Base-by-base conservation (phyloP, 2,113 vertebrate genomes). In the Gavia stellata region DNA sequence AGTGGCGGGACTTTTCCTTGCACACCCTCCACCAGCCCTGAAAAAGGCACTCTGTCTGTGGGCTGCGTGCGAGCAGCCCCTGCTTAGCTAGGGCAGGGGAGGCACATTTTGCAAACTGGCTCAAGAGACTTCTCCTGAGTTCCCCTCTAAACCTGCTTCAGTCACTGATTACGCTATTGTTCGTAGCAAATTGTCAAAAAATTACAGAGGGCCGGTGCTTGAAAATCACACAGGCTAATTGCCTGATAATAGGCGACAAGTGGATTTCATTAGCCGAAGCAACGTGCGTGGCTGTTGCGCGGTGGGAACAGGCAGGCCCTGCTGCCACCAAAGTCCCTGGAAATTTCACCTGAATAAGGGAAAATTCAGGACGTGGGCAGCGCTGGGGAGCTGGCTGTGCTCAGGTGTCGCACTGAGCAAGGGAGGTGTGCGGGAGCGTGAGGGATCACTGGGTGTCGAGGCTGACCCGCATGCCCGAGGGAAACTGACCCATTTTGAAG, bases 271-370 rank as follows among this genome's bases (percentile, higher is more conserved):
- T 78, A 67, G 71, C n/a, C 13, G 0, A 62, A 71, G 56, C 0
- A 5, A 14, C 34, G 29, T 8, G 12, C 11, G 26, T 1, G 5
- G 33, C 44, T 50, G 2, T 15, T 14, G 16, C 0, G 0, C 1
- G 4, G n/a, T 91, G 59, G 34, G 23, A 93, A 33, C 6, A 47
- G 36, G 55, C 45, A 77, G 38, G 33, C 28, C 14, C 19, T 44
- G n/a, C 19, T 0, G 0, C 24, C 65, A 59, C n/a, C 13, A 7
- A 40, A 71, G 13, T 49, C 19, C 29, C 66, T 55, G 53, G 59
- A 85, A 78, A 59, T 68, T 61, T 59, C 45, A 45, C 12, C 16
- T 63, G 34, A 59, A 72, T 50, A 67, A 61, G 33, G 61, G 38
- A 87, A 79, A 80, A 92, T 38, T 28, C 14, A 47, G 50, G 55